phyloP scores from a whole-genome alignment of 2,113 vertebrate genomes.

The Tachycineta bicolor region DNA sequence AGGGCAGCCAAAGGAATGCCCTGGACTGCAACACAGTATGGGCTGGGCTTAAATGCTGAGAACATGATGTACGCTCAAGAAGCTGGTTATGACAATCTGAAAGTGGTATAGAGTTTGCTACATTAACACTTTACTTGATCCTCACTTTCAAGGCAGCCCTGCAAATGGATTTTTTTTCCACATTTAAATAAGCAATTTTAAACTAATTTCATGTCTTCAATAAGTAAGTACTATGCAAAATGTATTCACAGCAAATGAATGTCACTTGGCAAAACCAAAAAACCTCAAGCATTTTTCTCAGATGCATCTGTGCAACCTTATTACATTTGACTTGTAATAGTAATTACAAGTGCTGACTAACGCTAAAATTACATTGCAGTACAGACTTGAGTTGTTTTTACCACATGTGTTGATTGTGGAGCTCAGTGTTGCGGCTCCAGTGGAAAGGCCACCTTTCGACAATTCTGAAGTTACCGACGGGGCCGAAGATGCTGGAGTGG shows the following conservation, averaged over 20 bases:
- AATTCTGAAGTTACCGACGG: constrained; percentile 70
- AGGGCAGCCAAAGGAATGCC: too few species aligned
- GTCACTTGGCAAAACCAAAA: background rate
- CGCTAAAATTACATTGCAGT: background rate
- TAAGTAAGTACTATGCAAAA: background rate
- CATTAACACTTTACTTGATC: background rate
- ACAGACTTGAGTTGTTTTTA: constrained; percentile 69
- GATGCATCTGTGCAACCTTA: background rate
- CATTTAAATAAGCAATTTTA: background rate
- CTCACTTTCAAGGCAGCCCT: background rate
- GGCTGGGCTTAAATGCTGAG: background rate
- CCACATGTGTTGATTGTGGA: constrained; percentile 87
- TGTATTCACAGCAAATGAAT: background rate
- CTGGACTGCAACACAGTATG: too few species aligned
- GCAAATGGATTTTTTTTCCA: background rate
- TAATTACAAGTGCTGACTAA: background rate
- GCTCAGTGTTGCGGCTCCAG: constrained; percentile 78
- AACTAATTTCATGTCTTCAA: background rate
- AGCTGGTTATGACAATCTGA: background rate
- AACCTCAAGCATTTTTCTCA: background rate
- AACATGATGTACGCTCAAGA: background rate
- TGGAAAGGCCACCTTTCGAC: constrained; percentile 76
- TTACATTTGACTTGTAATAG: background rate
- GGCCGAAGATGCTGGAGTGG: constrained; percentile 80
- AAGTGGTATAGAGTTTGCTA: background rate